Evolutionary conservation across 2,113 vertebrate genomes (phyloP).

Genomic region (Microtus pennsylvanicus): DNA sequence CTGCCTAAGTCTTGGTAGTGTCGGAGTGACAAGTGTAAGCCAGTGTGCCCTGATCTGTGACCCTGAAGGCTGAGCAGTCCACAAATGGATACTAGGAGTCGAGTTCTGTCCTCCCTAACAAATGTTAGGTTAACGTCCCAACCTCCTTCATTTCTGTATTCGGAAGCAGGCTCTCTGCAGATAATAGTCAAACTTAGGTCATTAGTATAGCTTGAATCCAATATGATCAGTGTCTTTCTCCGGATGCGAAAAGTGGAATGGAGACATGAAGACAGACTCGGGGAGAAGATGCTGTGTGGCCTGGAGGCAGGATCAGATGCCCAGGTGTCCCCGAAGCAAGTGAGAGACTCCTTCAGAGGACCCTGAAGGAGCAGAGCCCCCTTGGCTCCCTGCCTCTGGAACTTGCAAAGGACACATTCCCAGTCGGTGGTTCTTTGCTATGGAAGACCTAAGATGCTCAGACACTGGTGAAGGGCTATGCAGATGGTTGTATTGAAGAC

Average conservation of each 20-base stretch:
- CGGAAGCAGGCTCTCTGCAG: conserved; percentile 2
- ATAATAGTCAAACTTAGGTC: not conserved
- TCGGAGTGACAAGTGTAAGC: not conserved
- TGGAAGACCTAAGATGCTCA: not conserved
- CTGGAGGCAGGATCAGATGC: not conserved
- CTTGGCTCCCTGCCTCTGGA: not conserved
- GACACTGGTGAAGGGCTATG: not conserved
- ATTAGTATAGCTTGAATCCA: not conserved
- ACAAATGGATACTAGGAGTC: not conserved
- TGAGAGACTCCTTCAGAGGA: not conserved
- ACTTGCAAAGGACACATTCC: not conserved
- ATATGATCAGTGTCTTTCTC: not conserved
- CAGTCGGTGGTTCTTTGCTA: not conserved
- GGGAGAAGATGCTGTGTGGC: not conserved
- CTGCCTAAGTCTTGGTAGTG: not conserved
- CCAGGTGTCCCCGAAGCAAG: not conserved
- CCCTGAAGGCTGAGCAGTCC: not conserved
- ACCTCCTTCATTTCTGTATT: not conserved
- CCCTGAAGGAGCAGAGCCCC: not conserved
- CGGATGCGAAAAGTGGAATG: not conserved
- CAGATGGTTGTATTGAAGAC: not conserved
- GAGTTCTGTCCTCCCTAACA: not conserved
- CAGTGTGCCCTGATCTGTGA: not conserved
- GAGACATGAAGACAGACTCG: not conserved
- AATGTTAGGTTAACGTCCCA: not conserved